These are phyloP conservation scores for Pelusios castaneus DNA, from an alignment of 2,113 vertebrate species.

Conservation along the genomic window DNA sequence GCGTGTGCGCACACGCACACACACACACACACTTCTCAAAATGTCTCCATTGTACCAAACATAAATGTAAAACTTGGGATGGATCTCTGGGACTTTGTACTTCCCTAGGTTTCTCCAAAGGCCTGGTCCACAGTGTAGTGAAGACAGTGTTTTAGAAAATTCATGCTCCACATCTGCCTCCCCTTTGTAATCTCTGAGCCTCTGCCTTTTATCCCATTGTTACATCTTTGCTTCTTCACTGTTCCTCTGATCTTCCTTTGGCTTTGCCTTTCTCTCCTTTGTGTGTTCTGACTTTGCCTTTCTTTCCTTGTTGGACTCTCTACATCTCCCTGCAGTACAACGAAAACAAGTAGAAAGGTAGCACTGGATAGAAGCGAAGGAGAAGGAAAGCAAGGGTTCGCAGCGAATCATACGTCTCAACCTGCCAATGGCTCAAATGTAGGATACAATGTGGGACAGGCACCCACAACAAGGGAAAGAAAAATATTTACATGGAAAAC, in stretches of 20 bases:
- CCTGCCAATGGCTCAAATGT: neutral
- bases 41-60: too few species aligned
- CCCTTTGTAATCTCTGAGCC: too few species aligned
- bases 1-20: too few species aligned
- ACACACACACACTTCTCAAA: too few species aligned
- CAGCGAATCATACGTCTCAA: neutral
- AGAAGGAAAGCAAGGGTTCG: neutral
- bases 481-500: neutral
- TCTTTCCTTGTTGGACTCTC: neutral
- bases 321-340: neutral
- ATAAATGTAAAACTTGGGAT: too few species aligned
- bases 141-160: too few species aligned
- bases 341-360: neutral
- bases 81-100: too few species aligned
- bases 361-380: neutral
- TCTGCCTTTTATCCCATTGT: too few species aligned
- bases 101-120: too few species aligned
- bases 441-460: accelerated
- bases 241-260: neutral
- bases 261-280: neutral
- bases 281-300: neutral
- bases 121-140: too few species aligned
- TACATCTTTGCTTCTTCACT: neutral
- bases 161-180: too few species aligned
- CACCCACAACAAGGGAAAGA: neutral